phyloP scores from a whole-genome alignment of 2,113 vertebrate genomes.

The Leptocoma aspasia region DNA sequence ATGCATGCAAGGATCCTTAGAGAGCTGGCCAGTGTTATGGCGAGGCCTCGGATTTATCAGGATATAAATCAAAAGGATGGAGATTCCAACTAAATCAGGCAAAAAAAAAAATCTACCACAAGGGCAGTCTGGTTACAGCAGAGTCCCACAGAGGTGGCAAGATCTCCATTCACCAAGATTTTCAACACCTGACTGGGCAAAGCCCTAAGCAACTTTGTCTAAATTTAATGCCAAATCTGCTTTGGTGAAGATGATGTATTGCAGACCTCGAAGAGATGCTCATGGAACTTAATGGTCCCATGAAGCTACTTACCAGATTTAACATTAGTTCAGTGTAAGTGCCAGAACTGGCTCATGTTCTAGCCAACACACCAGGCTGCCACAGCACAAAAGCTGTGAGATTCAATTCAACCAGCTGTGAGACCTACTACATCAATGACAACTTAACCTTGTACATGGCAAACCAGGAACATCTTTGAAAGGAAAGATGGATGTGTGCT shows the following conservation, averaged over 20 bases:
- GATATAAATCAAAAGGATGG: background rate
- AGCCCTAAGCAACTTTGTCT: background rate
- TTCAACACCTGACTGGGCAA: background rate
- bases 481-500: background rate
- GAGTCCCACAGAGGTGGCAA: background rate
- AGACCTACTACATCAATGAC: background rate
- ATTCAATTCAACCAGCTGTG: background rate
- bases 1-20: background rate
- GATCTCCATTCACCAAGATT: background rate
- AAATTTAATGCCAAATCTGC: background rate
- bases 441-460: background rate
- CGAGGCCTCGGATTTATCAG: background rate
- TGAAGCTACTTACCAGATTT: background rate
- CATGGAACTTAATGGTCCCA: background rate
- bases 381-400: background rate
- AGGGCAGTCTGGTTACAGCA: background rate
- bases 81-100: background rate
- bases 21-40: background rate
- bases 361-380: background rate
- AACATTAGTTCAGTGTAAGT: background rate
- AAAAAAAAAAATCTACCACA: background rate
- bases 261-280: background rate
- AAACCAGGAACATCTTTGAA: background rate
- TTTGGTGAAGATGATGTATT: background rate
- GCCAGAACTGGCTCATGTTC: background rate